These are phyloP conservation scores for Pseudochromis fuscus DNA, from an alignment of 2,797 vertebrate genomes.

Conservation along the genomic window DNA sequence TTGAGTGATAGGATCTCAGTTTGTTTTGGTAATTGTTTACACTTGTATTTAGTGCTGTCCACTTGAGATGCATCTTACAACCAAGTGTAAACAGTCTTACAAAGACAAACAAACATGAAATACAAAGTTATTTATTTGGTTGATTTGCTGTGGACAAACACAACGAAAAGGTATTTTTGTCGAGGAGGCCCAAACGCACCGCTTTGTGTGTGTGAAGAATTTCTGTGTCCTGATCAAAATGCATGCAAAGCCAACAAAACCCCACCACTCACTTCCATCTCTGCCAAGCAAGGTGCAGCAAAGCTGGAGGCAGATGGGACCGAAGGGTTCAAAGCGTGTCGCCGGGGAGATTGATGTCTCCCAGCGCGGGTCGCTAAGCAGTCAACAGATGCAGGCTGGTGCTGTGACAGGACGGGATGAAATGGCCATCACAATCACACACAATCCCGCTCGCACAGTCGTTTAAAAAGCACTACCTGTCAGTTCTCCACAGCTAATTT, in stretches of 20 bases:
- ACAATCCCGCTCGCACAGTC: constrained; percentile 6
- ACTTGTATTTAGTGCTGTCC: too few relatives aligned
- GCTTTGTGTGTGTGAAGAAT: neutral
- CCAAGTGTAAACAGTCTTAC: too few relatives aligned
- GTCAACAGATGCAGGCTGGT: constrained; percentile 61
- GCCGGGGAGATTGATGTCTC: constrained; percentile 66
- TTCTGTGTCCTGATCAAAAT: constrained; percentile 14
- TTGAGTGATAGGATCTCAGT: too few relatives aligned
- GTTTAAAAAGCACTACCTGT: constrained; percentile 30
- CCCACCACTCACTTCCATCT: too few relatives aligned
- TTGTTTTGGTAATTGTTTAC: too few relatives aligned
- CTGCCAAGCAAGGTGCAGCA: constrained; percentile 39
- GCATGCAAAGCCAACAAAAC: constrained; percentile 17
- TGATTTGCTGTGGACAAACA: constrained; percentile 34
- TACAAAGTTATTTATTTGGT: too few relatives aligned
- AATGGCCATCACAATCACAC: constrained; percentile 35
- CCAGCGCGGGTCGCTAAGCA: constrained; percentile 58
- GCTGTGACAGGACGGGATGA: constrained; percentile 54
- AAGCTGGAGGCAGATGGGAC: constrained; percentile 57
- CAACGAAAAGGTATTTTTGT: constrained; percentile 42
- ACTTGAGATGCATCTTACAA: too few relatives aligned
- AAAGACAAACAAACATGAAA: too few relatives aligned
- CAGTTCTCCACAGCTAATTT: constrained; percentile 45
- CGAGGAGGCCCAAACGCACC: neutral
- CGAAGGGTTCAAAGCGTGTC: constrained; percentile 45